phyloP scores from a whole-genome alignment of 2,113 vertebrate species.

The Takifugu flavidus region DNA sequence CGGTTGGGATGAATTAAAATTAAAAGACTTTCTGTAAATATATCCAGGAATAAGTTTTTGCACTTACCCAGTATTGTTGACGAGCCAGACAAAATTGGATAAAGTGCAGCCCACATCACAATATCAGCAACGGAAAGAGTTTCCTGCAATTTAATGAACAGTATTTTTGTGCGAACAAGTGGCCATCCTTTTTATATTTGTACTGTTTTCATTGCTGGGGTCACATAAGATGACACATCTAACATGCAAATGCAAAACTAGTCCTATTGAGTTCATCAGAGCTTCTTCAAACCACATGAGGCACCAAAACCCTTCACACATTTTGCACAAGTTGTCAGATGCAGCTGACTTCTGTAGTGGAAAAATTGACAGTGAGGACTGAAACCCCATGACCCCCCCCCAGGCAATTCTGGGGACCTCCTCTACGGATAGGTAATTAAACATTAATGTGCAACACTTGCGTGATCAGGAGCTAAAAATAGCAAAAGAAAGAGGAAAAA shows the following conservation, averaged over 20 bases:
- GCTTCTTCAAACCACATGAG: too few relatives aligned
- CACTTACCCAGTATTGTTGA: slow-evolving; percentile 53
- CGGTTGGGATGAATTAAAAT: background rate
- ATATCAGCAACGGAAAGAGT: slow-evolving; percentile 80
- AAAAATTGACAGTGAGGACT: slow-evolving; percentile 6
- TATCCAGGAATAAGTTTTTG: background rate
- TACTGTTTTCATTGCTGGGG: background rate
- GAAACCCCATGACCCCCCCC: background rate
- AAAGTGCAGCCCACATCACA: slow-evolving; percentile 84
- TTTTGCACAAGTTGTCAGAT: slow-evolving; percentile 14
- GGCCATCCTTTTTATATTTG: background rate
- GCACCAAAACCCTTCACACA: background rate
- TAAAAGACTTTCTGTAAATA: background rate
- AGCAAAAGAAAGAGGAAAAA: background rate
- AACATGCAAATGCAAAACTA: background rate
- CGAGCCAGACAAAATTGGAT: slow-evolving; percentile 77
- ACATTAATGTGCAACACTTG: slow-evolving; percentile 24
- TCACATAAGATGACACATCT: background rate
- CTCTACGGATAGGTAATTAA: slow-evolving; percentile 20
- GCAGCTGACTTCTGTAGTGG: slow-evolving; percentile 8
- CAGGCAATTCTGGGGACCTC: slow-evolving; percentile 13
- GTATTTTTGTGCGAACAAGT: background rate
- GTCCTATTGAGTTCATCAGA: too few relatives aligned
- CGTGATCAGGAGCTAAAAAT: slow-evolving; percentile 12
- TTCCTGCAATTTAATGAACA: slow-evolving; percentile 68